Evolutionary conservation across 2,888 invertebrate species (phyloP).

Genomic region (Andricus quercusramuli): DNA sequence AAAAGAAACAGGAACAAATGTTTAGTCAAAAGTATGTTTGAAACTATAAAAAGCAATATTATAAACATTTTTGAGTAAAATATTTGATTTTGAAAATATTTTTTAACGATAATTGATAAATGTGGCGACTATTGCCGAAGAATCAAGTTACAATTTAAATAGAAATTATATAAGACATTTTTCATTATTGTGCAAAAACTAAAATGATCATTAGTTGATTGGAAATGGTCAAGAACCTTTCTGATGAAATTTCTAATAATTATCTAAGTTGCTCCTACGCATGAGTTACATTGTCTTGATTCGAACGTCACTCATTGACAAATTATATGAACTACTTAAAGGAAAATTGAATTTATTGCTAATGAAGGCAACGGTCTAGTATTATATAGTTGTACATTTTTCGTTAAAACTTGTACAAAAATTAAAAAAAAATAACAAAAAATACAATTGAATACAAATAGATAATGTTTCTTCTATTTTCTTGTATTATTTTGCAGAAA

Average conservation of each 20-base stretch:
- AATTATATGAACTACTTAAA: not conserved
- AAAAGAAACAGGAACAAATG: not conserved
- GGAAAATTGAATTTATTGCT: not conserved
- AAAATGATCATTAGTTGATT: not conserved
- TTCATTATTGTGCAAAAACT: not conserved
- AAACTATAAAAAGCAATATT: too few species aligned
- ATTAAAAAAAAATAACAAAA: too few species aligned
- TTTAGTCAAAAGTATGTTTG: not conserved
- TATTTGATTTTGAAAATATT: too few species aligned
- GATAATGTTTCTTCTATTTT: too few species aligned
- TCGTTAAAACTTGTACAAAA: too few species aligned
- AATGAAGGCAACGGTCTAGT: not conserved
- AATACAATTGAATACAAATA: too few species aligned
- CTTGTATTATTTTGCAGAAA: too few species aligned
- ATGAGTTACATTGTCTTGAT: not conserved
- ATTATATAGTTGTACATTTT: too few species aligned
- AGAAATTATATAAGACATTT: not conserved
- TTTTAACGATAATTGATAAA: too few species aligned
- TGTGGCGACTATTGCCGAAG: not conserved
- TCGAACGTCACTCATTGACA: not conserved
- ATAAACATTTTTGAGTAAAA: too few species aligned
- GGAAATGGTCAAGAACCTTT: not conserved
- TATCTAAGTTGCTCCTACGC: not conserved
- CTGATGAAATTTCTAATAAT: conserved; percentile 1
- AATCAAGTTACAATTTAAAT: not conserved